Evolutionary conservation across 2,113 vertebrate genomes (phyloP), one percentile per base, ranked within the genome.

Genomic region (Chauna torquata): DNA sequence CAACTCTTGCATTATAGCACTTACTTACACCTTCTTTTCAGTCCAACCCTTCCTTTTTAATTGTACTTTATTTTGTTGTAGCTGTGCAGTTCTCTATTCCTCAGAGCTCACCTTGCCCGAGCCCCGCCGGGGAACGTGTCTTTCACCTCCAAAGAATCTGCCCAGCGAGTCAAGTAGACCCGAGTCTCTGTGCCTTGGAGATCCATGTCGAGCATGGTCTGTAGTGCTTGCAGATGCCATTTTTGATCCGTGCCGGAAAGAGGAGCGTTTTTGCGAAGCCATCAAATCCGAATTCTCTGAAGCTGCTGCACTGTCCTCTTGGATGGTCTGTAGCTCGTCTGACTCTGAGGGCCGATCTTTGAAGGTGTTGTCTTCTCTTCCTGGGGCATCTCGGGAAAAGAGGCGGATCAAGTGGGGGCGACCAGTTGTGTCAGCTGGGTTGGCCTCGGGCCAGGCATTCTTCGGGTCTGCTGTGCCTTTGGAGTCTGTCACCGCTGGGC

Each of bases 331-430:
- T 92, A 99, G 98, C 98, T 99, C 99, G 95, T 99, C 99, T 81
- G 99, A 99, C 98, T 99, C 99, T 0, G 99, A 99, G 97, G 99
- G 99, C 98, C 99, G 99, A 93, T 99, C 99, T 99, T 99, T 99
- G 99, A 99, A 99, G 99, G 99, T 99, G 99, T 99, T 99, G 99
- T 99, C 99, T 97, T 99, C 99, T 88, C 99, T 98, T 58, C 99
- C 99, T 90, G 99, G 99, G 95, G 99, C 99, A 99, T 99, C 99
- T 98, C 99, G 99, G 98, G 99, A 99, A 98, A 99, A 99, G 98
- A 99, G 99, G 99, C 99, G 99, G 99, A 98, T 98, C 99, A 99
- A 98, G 98, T 99, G 99, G 98, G 99, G 99, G 99, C 99, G 99
- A 98, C 98, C 96, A 82, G 97, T 97, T 38, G 98, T 98, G 98